Base-by-base conservation (phyloP, 2,113 vertebrate genomes). In the Prunella fulvescens region DNA sequence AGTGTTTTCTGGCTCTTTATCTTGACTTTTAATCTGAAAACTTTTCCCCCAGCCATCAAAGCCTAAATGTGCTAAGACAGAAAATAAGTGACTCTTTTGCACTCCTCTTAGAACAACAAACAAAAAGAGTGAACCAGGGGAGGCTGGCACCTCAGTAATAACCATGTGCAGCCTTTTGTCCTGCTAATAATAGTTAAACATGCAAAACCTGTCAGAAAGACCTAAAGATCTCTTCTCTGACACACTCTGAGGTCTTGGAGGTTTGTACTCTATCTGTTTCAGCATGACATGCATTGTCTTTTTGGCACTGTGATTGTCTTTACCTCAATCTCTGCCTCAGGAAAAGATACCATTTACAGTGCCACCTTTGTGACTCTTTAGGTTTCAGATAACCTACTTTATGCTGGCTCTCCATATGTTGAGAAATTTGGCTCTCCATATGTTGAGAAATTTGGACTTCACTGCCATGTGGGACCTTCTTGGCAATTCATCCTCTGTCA, bases 231-330 rank as follows among this genome's bases (percentile, higher is more conserved):
- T 95, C 90, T 93, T 97, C 92, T 91, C 72, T 20, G 62, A 96
- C 93, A 72, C 33, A 76, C 90, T 88, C 84, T 80, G 65, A 94
- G 72, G 74, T 96, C 92, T 97, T 37, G 6, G 60, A 71, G 71
- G 53, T 95, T 95, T 96, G 83, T 82, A 73, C 80, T 96, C 91
- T 89, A 95, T 97, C 92, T 97, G 94, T 90, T 97, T 96, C 94
- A 87, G 40, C 7, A 7, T 96, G 94, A 96, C 96, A 93, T 51
- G 51, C 70, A 93, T 92, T 97, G 92, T 97, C 81, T 96, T 86
- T 86, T 84, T 89, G 77, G 92, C 92, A 97, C 67, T 70, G 74
- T 51, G 31, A 95, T 97, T 96, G 87, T 96, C 84, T 89, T 47
- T 90, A 73, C 83, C 47, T 92, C 92, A 82, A 89, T 97, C 95